These are phyloP conservation scores for Pelobates cultripes DNA, from an alignment of 2,797 vertebrate species.

Conservation along the genomic window DNA sequence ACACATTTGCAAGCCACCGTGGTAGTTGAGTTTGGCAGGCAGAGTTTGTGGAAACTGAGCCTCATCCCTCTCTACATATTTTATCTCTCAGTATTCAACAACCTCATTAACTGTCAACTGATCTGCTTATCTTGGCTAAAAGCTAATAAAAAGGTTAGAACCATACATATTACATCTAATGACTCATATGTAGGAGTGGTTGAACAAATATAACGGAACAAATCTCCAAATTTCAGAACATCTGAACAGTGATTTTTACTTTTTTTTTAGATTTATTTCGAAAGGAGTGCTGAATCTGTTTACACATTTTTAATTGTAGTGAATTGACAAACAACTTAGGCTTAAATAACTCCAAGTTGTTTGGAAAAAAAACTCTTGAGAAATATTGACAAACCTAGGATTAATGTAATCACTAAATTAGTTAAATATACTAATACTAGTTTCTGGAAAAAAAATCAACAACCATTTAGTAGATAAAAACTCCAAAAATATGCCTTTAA, in stretches of 20 bases:
- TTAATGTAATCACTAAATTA: too few relatives aligned
- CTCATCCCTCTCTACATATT: conserved; percentile 48
- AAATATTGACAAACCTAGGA: too few relatives aligned
- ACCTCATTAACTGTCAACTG: conserved; percentile 51
- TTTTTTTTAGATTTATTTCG: neutral
- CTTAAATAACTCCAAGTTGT: too few relatives aligned
- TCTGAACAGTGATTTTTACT: conserved; percentile 2
- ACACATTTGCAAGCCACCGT: conserved; percentile 3
- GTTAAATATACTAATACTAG: too few relatives aligned
- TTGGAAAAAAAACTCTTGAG: too few relatives aligned
- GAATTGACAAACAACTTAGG: too few relatives aligned
- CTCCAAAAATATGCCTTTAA: too few relatives aligned
- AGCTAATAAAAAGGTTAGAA: conserved; percentile 55
- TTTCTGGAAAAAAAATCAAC: too few relatives aligned
- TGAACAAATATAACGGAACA: conserved; percentile 36
- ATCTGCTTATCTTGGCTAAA: conserved; percentile 55
- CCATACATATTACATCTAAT: conserved; percentile 37
- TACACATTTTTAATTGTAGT: too few relatives aligned
- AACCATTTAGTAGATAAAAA: too few relatives aligned
- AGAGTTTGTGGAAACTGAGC: conserved; percentile 18
- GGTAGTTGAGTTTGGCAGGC: conserved; percentile 29
- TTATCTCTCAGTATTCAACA: conserved; percentile 52
- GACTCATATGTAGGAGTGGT: conserved; percentile 37
- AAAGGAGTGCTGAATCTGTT: neutral
- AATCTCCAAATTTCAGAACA: conserved; percentile 25